Evolutionary conservation across 2,888 invertebrate genomes (phyloP).

Genomic region (Drosophila imparisetae): DNA sequence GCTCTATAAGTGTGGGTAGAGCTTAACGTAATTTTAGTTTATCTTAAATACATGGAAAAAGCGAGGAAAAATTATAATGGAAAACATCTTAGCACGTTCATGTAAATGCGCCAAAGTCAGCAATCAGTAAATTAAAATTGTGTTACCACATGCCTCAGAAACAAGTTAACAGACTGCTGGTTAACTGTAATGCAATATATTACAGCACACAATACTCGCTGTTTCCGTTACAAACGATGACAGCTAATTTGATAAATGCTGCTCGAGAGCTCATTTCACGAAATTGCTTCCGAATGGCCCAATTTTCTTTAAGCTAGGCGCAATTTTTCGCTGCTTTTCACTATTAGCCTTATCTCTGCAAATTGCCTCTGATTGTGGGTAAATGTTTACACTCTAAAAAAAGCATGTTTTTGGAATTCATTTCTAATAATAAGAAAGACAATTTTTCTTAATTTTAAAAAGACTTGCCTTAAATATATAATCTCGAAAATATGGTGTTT

Average conservation of each 20-base stretch:
- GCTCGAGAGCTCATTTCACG: constrained; percentile 11
- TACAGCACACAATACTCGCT: constrained; percentile 19
- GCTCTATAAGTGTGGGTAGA: background rate
- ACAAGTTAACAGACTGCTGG: background rate
- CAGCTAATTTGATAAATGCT: constrained; percentile 56
- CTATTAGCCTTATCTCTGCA: constrained; percentile 3
- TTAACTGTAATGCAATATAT: background rate
- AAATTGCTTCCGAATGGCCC: constrained; percentile 44
- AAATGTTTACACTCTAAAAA: background rate
- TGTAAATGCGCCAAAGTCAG: background rate
- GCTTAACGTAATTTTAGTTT: background rate
- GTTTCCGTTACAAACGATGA: constrained; percentile 29
- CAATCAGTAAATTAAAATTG: constrained; percentile 11
- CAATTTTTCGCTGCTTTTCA: constrained; percentile 35
- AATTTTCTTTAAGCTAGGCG: constrained; percentile 31
- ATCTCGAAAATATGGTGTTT: background rate
- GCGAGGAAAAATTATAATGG: background rate
- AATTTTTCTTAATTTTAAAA: background rate
- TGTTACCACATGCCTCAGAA: constrained; percentile 16
- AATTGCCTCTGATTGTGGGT: background rate
- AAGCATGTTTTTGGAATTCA: background rate
- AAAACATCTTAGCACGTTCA: background rate
- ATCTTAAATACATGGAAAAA: background rate
- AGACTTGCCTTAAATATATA: background rate
- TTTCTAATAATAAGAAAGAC: background rate